These are phyloP conservation scores for Limenitis camilla DNA, from an alignment of 2,888 invertebrate genomes.

Conservation along the genomic window DNA sequence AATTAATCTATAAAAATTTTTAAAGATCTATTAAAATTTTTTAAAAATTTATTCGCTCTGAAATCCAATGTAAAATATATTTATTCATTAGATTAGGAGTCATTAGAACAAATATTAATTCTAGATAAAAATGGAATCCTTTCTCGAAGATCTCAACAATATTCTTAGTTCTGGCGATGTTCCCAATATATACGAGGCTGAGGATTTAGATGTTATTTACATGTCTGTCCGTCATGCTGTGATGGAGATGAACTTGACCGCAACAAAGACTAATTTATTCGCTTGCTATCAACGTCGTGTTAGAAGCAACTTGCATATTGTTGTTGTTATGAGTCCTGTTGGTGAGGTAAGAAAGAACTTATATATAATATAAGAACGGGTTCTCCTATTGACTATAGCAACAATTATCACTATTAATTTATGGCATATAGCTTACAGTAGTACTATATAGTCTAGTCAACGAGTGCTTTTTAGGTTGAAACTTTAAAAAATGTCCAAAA, in stretches of 20 bases:
- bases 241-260: slow-evolving; percentile 81
- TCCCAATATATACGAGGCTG: slow-evolving; percentile 89
- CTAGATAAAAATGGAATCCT: slow-evolving; percentile 89
- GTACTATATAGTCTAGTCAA: no score
- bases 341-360: slow-evolving; percentile 73
- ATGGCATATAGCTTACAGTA: no score
- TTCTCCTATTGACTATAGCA: no score
- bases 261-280: slow-evolving; percentile 90
- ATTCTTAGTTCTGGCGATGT: slow-evolving; percentile 91
- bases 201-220: slow-evolving; percentile 85
- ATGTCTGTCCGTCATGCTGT: slow-evolving; percentile 83
- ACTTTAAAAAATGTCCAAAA: no score
- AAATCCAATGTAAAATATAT: no score
- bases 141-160: slow-evolving; percentile 92
- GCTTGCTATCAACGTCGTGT: slow-evolving; percentile 87
- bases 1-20: no score
- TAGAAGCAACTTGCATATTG: slow-evolving; percentile 86
- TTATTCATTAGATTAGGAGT: background rate
- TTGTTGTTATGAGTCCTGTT: slow-evolving; percentile 84
- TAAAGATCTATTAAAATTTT: no score
- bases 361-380: no score
- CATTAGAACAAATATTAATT: background rate
- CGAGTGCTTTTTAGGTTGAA: no score
- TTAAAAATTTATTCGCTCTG: no score
- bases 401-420: no score